Evolutionary conservation across 2,888 invertebrate genomes (phyloP), one percentile per base, ranked within the genome.

Genomic region (Charanyca ferruginea): DNA sequence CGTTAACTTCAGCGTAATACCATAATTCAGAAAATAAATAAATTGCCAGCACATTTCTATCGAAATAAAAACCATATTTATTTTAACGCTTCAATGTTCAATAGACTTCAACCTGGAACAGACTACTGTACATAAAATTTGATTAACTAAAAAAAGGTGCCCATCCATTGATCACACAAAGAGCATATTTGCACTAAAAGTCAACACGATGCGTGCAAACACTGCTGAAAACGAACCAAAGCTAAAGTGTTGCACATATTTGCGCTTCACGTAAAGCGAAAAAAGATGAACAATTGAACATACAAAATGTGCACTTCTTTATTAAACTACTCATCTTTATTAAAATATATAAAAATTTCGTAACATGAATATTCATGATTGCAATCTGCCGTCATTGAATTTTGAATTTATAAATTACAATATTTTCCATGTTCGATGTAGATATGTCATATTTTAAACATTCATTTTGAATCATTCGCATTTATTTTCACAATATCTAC

Each of bases 221-320:
- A 80, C 49, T 53, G 70, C 57, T 76, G 74, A 64, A 82, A 84
- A 73, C 66, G 78, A 74, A 73, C 77, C 67, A 76, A 80, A 81
- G 81, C 79, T 83, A 73, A 83, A 88, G 87, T 80, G 87, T 78
- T 85, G 71, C 78, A 72, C 85, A 87, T 85, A 88, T 88, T 86
- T 88, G 75, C 87, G 18, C 57, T 75, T 72, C 59, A 49, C 75
- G 69, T 80, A 77, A 62, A 55, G 76, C 70, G 68, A 73, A 77
- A 82, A 82, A 28, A 32, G 84, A 78, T 69, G 11, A 58, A 42
- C n/a, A n/a, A n/a, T 5, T 54, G 16, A 11, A 62, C 41, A 61
- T 53, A 65, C 22, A 76, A 61, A 64, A n/a, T 59, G 41, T 51
- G 61, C 23, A n/a, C n/a, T n/a, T n/a, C n/a, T n/a, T n/a, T n/a